Evolutionary conservation across 30 jellyfish, hydroid and myxozoan genomes (phyloP).

Genomic region (Clytia hemisphaerica): DNA sequence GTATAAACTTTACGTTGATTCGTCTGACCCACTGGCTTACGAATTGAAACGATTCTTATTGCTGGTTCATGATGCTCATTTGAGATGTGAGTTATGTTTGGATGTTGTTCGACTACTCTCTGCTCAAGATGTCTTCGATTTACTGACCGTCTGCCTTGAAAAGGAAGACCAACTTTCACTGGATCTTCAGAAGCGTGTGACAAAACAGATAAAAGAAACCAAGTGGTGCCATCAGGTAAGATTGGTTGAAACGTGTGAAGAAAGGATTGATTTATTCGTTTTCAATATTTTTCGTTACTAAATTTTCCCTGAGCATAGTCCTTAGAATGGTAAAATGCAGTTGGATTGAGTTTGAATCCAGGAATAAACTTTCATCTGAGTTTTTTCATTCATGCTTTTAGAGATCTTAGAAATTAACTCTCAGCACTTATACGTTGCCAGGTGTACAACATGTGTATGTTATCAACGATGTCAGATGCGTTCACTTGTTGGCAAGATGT

Average conservation of each 20-base stretch:
- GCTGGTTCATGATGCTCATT: conserved; percentile 37
- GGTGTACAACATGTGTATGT: too few species aligned
- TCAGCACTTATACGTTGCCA: too few species aligned
- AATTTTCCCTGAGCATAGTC: not conserved
- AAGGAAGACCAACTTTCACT: conserved; percentile 7
- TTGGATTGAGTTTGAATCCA: too few species aligned
- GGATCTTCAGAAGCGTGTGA: conserved; percentile 12
- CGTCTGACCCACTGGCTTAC: conserved; percentile 6
- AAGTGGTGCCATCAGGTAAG: conserved; percentile 68
- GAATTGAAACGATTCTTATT: conserved; percentile 41
- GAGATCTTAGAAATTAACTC: conserved; percentile 8
- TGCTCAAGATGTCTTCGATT: conserved; percentile 40
- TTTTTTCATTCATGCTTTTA: conserved; percentile 12
- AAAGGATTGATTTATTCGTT: not conserved
- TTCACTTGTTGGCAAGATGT: conserved; percentile 75
- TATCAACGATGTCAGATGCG: too few species aligned
- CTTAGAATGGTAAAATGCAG: conserved; percentile 8
- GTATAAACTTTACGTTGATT: too few species aligned
- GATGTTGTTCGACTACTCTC: conserved; percentile 23
- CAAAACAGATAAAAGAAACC: conserved; percentile 29
- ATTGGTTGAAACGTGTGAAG: not conserved
- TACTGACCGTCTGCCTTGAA: conserved; percentile 59
- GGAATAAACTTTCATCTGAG: not conserved
- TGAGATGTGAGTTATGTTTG: conserved; percentile 27
- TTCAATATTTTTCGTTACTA: not conserved